Percentiles rank a stretch among this genome's conserved stretches.
These are phyloP conservation scores for Neocloeon triangulifer DNA, from an alignment of 1,140 invertebrate species.

Conservation along the genomic window DNA sequence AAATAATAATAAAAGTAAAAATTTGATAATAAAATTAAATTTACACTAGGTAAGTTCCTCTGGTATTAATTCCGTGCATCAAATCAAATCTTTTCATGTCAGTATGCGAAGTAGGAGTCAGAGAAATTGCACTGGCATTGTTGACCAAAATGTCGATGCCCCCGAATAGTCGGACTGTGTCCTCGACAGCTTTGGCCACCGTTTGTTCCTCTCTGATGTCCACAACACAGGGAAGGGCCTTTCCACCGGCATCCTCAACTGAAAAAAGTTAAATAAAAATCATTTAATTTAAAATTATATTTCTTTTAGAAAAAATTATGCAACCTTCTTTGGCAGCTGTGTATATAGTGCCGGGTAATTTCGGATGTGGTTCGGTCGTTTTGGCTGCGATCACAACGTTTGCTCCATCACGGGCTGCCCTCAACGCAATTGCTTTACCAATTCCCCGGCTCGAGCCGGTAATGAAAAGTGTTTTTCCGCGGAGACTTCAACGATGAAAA, in stretches of 20 bases:
- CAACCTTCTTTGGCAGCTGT: slow-evolving; percentile 86
- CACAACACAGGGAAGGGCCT: slow-evolving; percentile 32
- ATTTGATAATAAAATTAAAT: no score
- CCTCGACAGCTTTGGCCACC: slow-evolving; percentile 27
- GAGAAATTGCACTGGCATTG: slow-evolving; percentile 37
- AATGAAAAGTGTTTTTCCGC: slow-evolving; percentile 80
- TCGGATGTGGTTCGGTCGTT: slow-evolving; percentile 88
- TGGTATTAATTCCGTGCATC: slow-evolving; percentile 27
- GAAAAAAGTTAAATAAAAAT: no score
- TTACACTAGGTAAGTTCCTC: slow-evolving; percentile 29
- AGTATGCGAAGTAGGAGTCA: slow-evolving; percentile 33
- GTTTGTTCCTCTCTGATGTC: slow-evolving; percentile 30
- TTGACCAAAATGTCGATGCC: slow-evolving; percentile 38
- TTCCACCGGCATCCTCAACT: slow-evolving; percentile 32
- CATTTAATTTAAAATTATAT: no score
- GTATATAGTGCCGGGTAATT: slow-evolving; percentile 95
- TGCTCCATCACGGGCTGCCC: slow-evolving; percentile 81
- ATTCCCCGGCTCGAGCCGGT: slow-evolving; percentile 94
- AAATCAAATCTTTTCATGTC: slow-evolving; percentile 37
- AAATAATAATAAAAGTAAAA: no score
- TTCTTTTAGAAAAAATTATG: slow-evolving; percentile 10
- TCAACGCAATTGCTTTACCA: slow-evolving; percentile 88
- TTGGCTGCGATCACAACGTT: slow-evolving; percentile 91
- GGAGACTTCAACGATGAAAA: no score
- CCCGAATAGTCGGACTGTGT: slow-evolving; percentile 34